A percentile compares a stretch with the other conserved stretches of the same genome.
These are phyloP conservation scores for Drosophila meridiana DNA, from an alignment of 2,888 invertebrate genomes.

Conservation along the genomic window DNA sequence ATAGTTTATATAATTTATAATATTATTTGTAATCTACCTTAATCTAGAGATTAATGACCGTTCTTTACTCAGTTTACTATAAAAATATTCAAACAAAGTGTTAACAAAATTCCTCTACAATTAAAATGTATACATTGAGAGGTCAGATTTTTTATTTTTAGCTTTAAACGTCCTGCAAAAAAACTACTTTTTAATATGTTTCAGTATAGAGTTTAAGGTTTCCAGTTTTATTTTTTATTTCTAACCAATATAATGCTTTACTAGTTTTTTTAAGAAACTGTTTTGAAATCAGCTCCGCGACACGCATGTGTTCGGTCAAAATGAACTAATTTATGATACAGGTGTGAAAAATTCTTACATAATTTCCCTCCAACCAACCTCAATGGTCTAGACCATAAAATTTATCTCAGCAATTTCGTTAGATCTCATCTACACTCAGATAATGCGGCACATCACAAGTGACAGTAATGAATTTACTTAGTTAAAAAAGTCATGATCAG, in stretches of 20 bases:
- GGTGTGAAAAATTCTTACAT: not conserved
- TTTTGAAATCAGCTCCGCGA: not conserved
- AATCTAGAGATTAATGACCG: too few species aligned
- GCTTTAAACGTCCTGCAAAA: too few species aligned
- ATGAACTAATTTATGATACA: not conserved
- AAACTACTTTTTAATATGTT: too few species aligned
- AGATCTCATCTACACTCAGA: not conserved
- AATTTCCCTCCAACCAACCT: not conserved
- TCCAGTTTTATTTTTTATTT: not conserved
- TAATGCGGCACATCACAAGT: conserved; percentile 33
- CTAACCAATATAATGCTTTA: not conserved
- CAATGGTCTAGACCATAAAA: too few species aligned
- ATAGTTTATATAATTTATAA: too few species aligned
- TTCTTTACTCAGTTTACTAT: too few species aligned
- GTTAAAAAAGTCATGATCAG: conserved; percentile 18
- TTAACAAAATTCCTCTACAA: too few species aligned
- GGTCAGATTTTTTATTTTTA: too few species aligned
- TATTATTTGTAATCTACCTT: too few species aligned
- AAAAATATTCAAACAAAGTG: too few species aligned
- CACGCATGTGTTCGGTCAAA: not conserved
- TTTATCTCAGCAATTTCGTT: not conserved
- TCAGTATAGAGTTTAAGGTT: too few species aligned
- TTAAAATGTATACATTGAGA: too few species aligned
- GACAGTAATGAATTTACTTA: conserved; percentile 37
- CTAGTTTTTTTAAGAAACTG: not conserved